Conservation (phyloP, 2,888 invertebrate species). For the Sinohyriopsis cumingii region DNA sequence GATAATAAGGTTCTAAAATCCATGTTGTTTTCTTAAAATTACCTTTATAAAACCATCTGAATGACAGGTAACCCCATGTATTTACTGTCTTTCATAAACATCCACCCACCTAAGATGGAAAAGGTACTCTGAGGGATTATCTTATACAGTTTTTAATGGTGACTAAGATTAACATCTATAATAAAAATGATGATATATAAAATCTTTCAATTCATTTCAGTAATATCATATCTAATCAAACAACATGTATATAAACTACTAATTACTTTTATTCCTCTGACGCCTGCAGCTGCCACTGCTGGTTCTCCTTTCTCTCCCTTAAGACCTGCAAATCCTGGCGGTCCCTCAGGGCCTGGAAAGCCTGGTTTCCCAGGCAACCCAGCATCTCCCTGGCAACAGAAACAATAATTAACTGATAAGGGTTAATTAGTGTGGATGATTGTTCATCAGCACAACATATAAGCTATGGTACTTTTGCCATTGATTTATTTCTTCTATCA, state of each 20-base stretch:
- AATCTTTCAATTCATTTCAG: neutral
- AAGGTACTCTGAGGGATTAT: too few species aligned
- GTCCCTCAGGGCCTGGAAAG: conserved; percentile 58
- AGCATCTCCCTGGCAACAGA: conserved; percentile 53
- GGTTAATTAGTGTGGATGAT: neutral
- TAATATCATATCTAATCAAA: neutral
- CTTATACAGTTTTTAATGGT: too few species aligned
- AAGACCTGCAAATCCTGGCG: conserved; percentile 55
- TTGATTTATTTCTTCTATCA: too few species aligned
- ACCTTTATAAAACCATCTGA: too few species aligned
- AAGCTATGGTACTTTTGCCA: too few species aligned
- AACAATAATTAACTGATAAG: too few species aligned
- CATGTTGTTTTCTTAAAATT: too few species aligned
- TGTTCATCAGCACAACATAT: neutral
- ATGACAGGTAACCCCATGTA: too few species aligned
- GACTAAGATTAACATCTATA: neutral
- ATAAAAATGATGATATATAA: neutral
- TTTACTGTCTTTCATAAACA: too few species aligned
- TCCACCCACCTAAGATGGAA: too few species aligned
- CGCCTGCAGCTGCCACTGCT: conserved; percentile 67
- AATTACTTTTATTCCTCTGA: conserved; percentile 70
- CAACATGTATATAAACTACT: neutral
- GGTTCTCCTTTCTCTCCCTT: conserved; percentile 75
- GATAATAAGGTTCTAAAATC: too few species aligned
- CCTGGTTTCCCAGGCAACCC: conserved; percentile 66